Base-by-base conservation (phyloP, 2,888 invertebrate genomes). In the Ctenicera cuprea region DNA sequence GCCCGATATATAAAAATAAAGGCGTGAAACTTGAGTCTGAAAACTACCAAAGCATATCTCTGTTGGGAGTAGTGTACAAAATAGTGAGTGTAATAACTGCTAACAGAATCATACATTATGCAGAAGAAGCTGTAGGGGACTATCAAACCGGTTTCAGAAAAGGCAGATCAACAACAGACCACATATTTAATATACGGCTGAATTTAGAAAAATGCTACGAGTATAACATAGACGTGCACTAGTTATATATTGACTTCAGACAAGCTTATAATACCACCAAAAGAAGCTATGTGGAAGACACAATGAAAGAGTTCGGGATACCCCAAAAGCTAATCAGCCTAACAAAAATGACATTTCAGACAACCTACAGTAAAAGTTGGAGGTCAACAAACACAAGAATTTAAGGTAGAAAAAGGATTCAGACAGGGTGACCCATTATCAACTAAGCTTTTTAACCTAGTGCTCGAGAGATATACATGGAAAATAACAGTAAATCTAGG, bases 1-100 rank as follows among this genome's bases (percentile, higher is more conserved):
- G n/a, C 41, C 41, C 41, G 41, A 41, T 11, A 41, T 41, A 41
- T 41, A 41, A 41, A 41, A 41, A 41, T 41, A 41, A n/a, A 41
- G 41, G 41, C 41, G 11, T 4, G 2, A 41, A 41, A 41, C 11
- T 41, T 3, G 41, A 41, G 41, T 41, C 2, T 41, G n/a, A 41
- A 41, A 41, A 41, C 11, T 41, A 41, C n/a, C 41, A 11, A 8
- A 41, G 41, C 5, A 2, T 26, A 26, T 11, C n/a, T n/a, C n/a
- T n/a, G n/a, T n/a, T n/a, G n/a, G n/a, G 41, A 41, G 41, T 41
- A 3, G 41, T 41, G 41, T 41, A 41, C 41, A 41, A 41, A 41
- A 41, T 41, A 41, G 2, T 3, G 11, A 41, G 41, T 41, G n/a
- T 8, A 41, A 41, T n/a, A 41, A 41, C 8, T 4, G 12, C 41